Evolutionary conservation across 2,888 invertebrate species (phyloP), one percentile per base, ranked within the genome.

Genomic region (Griposia aprilina): DNA sequence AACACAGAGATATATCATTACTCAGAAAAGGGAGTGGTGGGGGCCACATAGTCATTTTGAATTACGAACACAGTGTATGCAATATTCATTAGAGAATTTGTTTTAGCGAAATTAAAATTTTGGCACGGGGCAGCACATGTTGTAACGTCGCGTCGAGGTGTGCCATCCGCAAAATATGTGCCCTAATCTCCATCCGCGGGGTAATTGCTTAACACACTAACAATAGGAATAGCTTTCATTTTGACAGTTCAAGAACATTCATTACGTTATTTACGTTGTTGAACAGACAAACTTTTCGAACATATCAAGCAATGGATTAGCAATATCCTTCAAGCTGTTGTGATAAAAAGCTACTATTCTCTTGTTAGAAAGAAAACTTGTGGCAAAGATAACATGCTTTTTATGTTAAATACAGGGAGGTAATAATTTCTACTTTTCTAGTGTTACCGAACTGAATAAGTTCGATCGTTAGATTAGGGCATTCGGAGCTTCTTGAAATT

Each of bases 1-100:
- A 92, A 89, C 76, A 75, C 73, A 78, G 78, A 88, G 78, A 89
- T 89, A 89, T 88, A 90, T 91, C 89, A 87, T 87, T 86, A 89
- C 86, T 82, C 82, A 78, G 80, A 87, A 87, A 71, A 79, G 76
- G 78, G 82, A 77, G 83, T 89, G 90, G 82, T 84, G 83, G 81
- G 59, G 65, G 84, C 86, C 89, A 88, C 89, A 91, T 82, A 83
- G 85, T 87, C 87, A 87, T 90, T 90, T 84, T 76, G 86, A 82
- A 88, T 87, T 81, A 84, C 80, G 68, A 82, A 82, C 82, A 41
- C 59, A 81, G 76, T 74, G 68, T 80, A 74, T 57, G 77, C 23
- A 83, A 87, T 78, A 82, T 83, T 85, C 90, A 89, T 88, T 80
- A 76, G 20, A 52, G 70, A 77, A 83, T 81, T 78, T 76, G 78